These are phyloP conservation scores for Phoenicopterus ruber DNA, from an alignment of 2,113 vertebrate genomes.

Conservation along the genomic window DNA sequence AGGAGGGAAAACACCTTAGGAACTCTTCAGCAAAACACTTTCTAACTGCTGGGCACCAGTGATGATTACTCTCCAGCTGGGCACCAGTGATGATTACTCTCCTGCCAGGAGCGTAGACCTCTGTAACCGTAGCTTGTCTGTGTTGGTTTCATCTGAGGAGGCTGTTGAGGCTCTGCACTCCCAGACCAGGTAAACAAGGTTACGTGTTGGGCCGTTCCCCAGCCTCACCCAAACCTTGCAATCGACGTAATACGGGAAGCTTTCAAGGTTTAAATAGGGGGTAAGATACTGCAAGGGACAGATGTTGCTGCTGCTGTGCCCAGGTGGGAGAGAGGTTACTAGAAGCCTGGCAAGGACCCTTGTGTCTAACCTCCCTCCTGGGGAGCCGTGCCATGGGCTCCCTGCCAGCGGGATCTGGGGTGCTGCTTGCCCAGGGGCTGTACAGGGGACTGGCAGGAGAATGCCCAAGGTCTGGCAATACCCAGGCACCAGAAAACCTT, in stretches of 20 bases:
- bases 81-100: not conserved
- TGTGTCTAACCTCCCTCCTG: not conserved
- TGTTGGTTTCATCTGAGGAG: not conserved
- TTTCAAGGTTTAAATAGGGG: not conserved
- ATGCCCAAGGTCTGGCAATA: not conserved
- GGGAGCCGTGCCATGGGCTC: not conserved
- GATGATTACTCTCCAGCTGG: not conserved
- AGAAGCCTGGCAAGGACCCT: not conserved
- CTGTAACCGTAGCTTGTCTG: not conserved
- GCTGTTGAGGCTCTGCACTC: not conserved
- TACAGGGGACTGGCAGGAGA: not conserved
- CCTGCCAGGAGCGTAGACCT: not conserved
- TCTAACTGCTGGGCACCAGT: not conserved
- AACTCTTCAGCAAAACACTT: not conserved
- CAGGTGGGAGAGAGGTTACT: not conserved
- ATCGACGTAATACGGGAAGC: not conserved
- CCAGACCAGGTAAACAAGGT: not conserved
- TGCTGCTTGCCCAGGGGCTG: not conserved
- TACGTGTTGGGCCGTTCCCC: not conserved
- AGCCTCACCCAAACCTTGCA: not conserved
- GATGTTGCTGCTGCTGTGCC: not conserved
- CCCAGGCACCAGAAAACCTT: not conserved
- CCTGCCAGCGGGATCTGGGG: not conserved
- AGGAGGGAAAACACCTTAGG: not conserved
- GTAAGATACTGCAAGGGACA: not conserved